Conservation (phyloP, 1,140 invertebrate genomes). For the Meteorus sp. region DNA sequence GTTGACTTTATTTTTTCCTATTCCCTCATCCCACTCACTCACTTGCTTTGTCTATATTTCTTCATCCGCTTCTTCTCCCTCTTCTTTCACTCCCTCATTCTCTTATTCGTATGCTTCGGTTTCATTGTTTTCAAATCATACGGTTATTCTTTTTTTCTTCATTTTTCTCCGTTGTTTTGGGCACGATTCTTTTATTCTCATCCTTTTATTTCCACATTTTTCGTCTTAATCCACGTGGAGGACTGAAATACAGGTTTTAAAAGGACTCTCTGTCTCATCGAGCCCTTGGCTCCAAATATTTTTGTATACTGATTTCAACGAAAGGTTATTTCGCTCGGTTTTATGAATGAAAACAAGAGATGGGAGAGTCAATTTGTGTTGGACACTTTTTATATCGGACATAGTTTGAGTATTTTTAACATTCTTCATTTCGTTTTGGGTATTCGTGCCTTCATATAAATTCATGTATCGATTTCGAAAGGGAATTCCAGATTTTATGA, state of each 20-base stretch:
- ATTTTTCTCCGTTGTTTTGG: background rate
- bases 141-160: background rate
- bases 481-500: no score
- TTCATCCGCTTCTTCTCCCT: no score
- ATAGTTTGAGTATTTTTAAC: background rate
- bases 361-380: no score
- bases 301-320: conserved; percentile 6
- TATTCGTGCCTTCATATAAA: no score
- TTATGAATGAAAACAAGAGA: conserved; percentile 32
- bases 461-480: no score
- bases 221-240: conserved; percentile 7
- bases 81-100: no score
- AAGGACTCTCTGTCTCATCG: no score
- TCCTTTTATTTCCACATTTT: background rate
- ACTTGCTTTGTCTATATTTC: no score
- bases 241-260: conserved; percentile 22
- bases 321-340: background rate
- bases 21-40: no score
- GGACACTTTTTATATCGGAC: no score
- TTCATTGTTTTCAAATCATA: background rate
- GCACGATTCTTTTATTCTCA: background rate
- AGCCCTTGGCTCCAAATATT: conserved; percentile 9
- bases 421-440: background rate
- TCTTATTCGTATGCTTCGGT: background rate
- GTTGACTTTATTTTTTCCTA: no score